Percentiles rank a stretch among this genome's conserved stretches.
phyloP scores from a whole-genome alignment of 2,797 vertebrate species.

The Chelon labrosus region DNA sequence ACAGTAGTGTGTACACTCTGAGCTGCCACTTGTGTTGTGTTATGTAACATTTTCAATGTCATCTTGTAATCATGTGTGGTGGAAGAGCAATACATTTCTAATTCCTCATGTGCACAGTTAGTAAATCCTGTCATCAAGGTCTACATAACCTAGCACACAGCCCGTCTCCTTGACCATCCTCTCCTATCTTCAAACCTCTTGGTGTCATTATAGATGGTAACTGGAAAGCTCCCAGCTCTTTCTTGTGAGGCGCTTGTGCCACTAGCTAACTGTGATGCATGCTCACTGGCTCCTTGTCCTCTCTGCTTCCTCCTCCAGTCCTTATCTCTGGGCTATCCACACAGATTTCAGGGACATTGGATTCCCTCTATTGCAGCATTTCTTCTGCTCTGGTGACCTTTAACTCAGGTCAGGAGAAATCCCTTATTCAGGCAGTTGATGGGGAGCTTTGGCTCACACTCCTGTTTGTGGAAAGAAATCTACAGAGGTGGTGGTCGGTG shows the following conservation, averaged over 20 bases:
- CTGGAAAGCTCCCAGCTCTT: slow-evolving; percentile 27
- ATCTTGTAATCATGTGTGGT: background rate
- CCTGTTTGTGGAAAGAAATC: slow-evolving; percentile 32
- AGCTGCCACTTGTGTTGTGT: too few species aligned
- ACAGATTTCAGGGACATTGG: slow-evolving; percentile 46
- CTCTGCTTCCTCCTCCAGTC: slow-evolving; percentile 32
- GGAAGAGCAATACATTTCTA: background rate
- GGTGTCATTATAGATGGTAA: background rate
- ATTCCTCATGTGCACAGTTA: too few species aligned
- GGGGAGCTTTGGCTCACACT: slow-evolving; percentile 32
- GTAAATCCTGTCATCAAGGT: too few species aligned
- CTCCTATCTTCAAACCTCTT: slow-evolving; percentile 13
- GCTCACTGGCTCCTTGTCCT: slow-evolving; percentile 42
- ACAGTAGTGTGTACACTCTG: too few species aligned
- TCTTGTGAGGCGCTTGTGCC: background rate
- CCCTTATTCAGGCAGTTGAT: slow-evolving; percentile 57
- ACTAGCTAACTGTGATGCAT: slow-evolving; percentile 26
- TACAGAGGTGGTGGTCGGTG: slow-evolving; percentile 34
- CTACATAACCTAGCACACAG: background rate
- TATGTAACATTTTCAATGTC: too few species aligned
- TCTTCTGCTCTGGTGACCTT: slow-evolving; percentile 57
- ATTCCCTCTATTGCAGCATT: slow-evolving; percentile 60
- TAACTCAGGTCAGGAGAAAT: slow-evolving; percentile 61
- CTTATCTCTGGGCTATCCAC: slow-evolving; percentile 60
- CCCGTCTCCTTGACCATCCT: slow-evolving; percentile 12